Conservation (phyloP, 2,888 invertebrate species). For the Polylopha cassiicola region DNA sequence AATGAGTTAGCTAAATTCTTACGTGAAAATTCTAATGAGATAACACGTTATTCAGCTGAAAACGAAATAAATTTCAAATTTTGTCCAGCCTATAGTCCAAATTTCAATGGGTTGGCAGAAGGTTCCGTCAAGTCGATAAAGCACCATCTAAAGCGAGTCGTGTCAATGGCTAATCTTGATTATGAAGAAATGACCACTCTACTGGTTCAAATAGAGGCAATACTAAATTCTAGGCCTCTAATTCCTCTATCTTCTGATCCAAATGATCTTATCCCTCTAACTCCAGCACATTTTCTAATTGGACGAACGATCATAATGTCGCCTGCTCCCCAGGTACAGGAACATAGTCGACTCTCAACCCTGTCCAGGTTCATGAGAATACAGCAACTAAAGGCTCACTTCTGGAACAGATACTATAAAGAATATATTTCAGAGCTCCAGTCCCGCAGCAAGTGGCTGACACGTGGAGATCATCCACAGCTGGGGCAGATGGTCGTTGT, state of each 20-base stretch:
- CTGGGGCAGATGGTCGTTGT: no score
- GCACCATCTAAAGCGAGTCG: constrained; percentile 19
- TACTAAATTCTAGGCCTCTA: constrained; percentile 33
- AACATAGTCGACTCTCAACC: no score
- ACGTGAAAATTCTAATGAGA: no score
- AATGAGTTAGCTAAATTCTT: no score
- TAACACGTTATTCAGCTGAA: background rate
- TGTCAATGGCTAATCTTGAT: constrained; percentile 28
- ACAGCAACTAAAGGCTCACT: no score
- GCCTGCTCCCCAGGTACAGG: constrained; percentile 17
- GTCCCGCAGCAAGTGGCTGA: no score
- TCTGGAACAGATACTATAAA: no score
- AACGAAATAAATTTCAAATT: constrained; percentile 21
- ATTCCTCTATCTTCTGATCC: constrained; percentile 30
- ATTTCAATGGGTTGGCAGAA: constrained; percentile 24
- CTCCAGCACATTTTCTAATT: constrained; percentile 37
- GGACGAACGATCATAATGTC: constrained; percentile 26
- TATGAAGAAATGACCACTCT: constrained; percentile 26
- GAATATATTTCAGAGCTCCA: no score
- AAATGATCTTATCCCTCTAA: constrained; percentile 28
- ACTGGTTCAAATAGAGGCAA: constrained; percentile 27
- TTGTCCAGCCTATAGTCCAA: constrained; percentile 21
- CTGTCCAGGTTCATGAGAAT: no score
- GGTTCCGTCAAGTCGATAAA: constrained; percentile 20
- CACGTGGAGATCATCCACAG: no score